Evolutionary conservation across 2,797 vertebrate genomes (phyloP).

Genomic region (Oreochromis grahami): DNA sequence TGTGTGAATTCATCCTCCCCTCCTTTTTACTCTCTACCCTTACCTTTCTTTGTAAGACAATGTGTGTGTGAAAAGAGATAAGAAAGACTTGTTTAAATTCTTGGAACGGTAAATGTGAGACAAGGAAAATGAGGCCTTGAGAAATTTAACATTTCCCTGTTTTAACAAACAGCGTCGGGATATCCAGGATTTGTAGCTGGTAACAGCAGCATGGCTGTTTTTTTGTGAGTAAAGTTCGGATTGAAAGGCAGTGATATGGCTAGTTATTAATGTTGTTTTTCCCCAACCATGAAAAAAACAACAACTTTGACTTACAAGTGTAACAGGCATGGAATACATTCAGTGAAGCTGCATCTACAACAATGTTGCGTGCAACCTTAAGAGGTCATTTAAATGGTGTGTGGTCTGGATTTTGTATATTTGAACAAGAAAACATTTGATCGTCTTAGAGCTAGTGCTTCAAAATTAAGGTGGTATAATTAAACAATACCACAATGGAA

Average conservation of each 20-base stretch:
- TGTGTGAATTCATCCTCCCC: slow-evolving; percentile 47
- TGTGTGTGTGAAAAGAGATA: slow-evolving; percentile 38
- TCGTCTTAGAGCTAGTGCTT: neutral
- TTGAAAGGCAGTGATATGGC: neutral
- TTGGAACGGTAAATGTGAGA: slow-evolving; percentile 24
- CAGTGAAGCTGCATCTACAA: neutral
- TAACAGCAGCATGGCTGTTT: slow-evolving; percentile 11
- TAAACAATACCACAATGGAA: neutral
- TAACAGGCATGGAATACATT: neutral
- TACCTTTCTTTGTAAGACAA: slow-evolving; percentile 13
- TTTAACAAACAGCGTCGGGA: slow-evolving; percentile 11
- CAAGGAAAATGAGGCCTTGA: slow-evolving; percentile 7
- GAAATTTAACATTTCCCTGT: slow-evolving; percentile 24
- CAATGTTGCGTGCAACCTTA: neutral
- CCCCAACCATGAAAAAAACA: neutral
- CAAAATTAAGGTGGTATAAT: neutral
- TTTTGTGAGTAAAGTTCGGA: slow-evolving; percentile 24
- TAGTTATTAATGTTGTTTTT: neutral
- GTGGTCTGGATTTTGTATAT: neutral
- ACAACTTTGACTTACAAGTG: neutral
- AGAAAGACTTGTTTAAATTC: slow-evolving; percentile 17
- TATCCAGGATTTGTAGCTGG: slow-evolving; percentile 29
- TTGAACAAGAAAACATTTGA: neutral
- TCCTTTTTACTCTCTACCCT: slow-evolving; percentile 13
- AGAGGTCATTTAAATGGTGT: neutral